Evolutionary conservation across 2,797 vertebrate genomes (phyloP).

Genomic region (Enteromius treurensis): DNA sequence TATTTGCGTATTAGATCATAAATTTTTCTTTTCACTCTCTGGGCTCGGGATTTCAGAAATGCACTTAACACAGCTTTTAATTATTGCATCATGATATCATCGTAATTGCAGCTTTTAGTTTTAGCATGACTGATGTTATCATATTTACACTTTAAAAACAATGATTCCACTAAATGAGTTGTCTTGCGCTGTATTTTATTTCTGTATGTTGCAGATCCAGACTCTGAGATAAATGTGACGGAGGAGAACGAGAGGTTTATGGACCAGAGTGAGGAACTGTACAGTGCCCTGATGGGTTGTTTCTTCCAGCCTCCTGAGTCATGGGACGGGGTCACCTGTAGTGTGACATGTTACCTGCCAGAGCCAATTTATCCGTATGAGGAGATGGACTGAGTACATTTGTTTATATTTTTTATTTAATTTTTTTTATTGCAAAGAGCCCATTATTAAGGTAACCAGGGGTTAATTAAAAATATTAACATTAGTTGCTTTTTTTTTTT

Average conservation of each 20-base stretch:
- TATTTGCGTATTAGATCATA: constrained; percentile 18
- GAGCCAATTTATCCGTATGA: constrained; percentile 62
- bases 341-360: constrained; percentile 60
- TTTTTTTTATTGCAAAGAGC: not conserved
- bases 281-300: constrained; percentile 87
- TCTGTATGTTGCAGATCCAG: constrained; percentile 79
- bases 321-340: constrained; percentile 77
- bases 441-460: not conserved
- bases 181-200: not conserved
- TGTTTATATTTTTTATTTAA: not conserved
- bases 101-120: not conserved
- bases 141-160: not conserved
- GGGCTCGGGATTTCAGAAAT: not conserved
- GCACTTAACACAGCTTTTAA: not conserved
- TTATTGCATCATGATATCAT: not conserved
- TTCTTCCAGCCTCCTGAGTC: constrained; percentile 88
- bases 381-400: constrained; percentile 7
- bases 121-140: not conserved
- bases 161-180: not conserved
- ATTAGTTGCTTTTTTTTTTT: not conserved
- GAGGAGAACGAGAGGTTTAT: constrained; percentile 91
- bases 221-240: constrained; percentile 81
- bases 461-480: not conserved
- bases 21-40: not conserved
- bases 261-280: constrained; percentile 92